phyloP scores from a whole-genome alignment of 1,140 invertebrate genomes.

The Myzus persicae region DNA sequence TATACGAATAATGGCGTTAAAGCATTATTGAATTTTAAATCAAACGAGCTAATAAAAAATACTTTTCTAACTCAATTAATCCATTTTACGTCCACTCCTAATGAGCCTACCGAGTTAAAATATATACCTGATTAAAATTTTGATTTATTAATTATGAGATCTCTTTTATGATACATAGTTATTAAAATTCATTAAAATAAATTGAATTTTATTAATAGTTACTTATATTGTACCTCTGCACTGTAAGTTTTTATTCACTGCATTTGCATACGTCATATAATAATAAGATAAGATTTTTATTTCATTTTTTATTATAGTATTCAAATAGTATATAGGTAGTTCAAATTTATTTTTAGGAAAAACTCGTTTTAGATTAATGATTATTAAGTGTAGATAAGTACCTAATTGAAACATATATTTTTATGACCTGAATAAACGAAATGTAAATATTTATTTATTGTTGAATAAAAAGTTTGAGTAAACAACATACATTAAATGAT shows the following conservation, averaged over 20 bases:
- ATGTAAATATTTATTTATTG: constrained; percentile 26
- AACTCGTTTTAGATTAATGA: constrained; percentile 28
- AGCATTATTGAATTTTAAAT: not conserved
- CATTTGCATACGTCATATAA: not conserved
- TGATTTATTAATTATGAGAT: not conserved
- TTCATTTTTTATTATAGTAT: not conserved
- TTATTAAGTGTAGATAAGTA: not conserved
- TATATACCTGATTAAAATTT: not conserved
- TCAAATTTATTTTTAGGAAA: not conserved
- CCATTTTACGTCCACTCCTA: not conserved
- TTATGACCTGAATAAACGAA: not conserved
- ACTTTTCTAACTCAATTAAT: not conserved
- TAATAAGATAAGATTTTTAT: constrained; percentile 20
- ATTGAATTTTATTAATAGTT: constrained; percentile 10
- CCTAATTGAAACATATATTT: constrained; percentile 12
- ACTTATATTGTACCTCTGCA: not conserved
- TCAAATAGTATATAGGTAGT: not conserved
- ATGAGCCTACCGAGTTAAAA: not conserved
- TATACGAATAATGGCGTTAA: not conserved
- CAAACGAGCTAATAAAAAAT: not conserved
- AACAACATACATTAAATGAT: not conserved
- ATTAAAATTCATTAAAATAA: constrained; percentile 24
- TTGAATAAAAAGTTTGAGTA: not conserved
- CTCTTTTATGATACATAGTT: not conserved
- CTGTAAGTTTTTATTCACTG: not conserved